Evolutionary conservation across 1,140 invertebrate genomes (phyloP).

Genomic region (Heliconius eleuchia): DNA sequence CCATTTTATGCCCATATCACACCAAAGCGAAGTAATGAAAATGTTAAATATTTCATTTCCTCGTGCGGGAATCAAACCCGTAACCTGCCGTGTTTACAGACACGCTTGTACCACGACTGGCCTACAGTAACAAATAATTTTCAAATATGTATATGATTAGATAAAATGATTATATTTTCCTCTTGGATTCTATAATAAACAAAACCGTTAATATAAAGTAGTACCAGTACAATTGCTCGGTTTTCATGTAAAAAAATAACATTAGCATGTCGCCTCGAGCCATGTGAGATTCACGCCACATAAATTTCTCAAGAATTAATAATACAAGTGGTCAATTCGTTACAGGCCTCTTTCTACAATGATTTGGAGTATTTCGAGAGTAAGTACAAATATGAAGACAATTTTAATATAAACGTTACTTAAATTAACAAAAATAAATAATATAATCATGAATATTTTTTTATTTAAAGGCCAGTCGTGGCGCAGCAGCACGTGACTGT

Average conservation of each 20-base stretch:
- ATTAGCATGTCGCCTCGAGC: slow-evolving; percentile 21
- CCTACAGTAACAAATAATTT: no score
- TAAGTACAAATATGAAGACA: neutral
- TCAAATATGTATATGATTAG: no score
- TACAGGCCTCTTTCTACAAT: slow-evolving; percentile 15
- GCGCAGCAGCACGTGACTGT: no score
- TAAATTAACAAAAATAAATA: neutral
- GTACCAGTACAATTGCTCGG: neutral
- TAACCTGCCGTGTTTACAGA: no score
- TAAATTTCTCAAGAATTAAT: slow-evolving; percentile 39
- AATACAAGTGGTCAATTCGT: slow-evolving; percentile 34
- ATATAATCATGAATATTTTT: neutral
- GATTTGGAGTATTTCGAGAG: slow-evolving; percentile 16
- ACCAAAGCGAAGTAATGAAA: no score
- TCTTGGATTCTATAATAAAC: neutral
- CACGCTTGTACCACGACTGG: no score
- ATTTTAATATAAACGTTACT: neutral
- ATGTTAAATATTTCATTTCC: no score
- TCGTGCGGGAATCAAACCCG: no score
- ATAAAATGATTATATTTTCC: neutral
- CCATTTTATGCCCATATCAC: no score
- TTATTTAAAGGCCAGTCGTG: no score
- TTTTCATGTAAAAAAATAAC: slow-evolving; percentile 4
- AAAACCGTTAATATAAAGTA: neutral
- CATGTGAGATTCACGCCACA: slow-evolving; percentile 36